phyloP scores from a whole-genome alignment of 2,888 invertebrate species.

The Clanis bilineata region DNA sequence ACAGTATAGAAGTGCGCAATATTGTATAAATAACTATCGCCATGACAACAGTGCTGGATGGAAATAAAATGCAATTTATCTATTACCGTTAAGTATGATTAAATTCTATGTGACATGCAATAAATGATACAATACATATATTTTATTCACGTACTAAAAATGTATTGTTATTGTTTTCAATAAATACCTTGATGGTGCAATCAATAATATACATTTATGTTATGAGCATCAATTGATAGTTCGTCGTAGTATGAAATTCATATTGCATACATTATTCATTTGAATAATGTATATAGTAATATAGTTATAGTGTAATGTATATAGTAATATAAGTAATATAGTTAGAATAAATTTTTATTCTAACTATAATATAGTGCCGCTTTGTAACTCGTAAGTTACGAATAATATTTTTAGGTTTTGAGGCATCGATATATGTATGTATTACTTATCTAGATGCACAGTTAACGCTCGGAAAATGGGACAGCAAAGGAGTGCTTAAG shows the following conservation, averaged over 20 bases:
- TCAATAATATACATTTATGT: background rate
- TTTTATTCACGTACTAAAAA: background rate
- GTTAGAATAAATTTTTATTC: no score
- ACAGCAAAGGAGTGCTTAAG: no score
- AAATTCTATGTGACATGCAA: background rate
- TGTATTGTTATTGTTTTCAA: background rate
- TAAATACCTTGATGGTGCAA: background rate
- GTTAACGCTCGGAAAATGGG: no score
- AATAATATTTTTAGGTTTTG: background rate
- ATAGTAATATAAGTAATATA: no score
- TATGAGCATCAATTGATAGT: background rate
- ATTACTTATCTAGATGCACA: no score
- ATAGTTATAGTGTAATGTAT: no score
- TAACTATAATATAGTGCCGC: background rate
- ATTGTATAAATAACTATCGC: background rate
- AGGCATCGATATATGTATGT: no score
- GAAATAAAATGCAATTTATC: background rate
- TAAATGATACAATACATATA: background rate
- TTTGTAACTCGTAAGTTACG: background rate
- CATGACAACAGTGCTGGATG: background rate
- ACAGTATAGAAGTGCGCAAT: background rate
- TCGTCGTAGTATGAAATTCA: background rate
- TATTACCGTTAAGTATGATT: background rate
- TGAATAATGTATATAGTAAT: no score
- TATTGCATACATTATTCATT: conserved; percentile 6